Evolutionary conservation across 1,140 invertebrate species (phyloP).

Genomic region (Thaumetopoea pityocampa): DNA sequence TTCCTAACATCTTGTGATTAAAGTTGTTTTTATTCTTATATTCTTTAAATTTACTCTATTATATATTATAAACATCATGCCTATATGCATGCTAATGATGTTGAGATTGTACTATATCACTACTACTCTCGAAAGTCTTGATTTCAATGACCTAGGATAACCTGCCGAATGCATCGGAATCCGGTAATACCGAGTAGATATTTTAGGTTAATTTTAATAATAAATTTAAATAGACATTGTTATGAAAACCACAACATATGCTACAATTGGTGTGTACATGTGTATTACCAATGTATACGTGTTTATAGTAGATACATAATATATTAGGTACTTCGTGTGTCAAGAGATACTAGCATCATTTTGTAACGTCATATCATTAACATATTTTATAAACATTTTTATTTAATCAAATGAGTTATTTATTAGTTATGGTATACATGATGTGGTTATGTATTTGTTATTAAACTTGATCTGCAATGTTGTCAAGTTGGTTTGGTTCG

Average conservation of each 20-base stretch:
- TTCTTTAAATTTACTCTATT: constrained; percentile 25
- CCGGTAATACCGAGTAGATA: constrained; percentile 33
- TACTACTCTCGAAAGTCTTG: constrained; percentile 50
- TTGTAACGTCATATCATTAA: constrained; percentile 27
- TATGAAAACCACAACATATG: constrained; percentile 45
- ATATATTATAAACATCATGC: constrained; percentile 27
- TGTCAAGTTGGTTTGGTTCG: constrained; percentile 33
- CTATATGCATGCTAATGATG: constrained; percentile 41
- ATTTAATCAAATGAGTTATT: constrained; percentile 20
- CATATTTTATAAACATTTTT: constrained; percentile 18
- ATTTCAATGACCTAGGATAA: constrained; percentile 69
- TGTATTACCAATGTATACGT: constrained; percentile 33
- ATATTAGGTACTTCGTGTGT: constrained; percentile 19
- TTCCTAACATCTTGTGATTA: constrained; percentile 26
- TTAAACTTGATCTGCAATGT: constrained; percentile 38
- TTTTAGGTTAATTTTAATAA: constrained; percentile 58
- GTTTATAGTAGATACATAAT: constrained; percentile 22
- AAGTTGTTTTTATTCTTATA: constrained; percentile 33
- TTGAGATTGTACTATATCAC: constrained; percentile 37
- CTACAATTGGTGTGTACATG: constrained; percentile 27
- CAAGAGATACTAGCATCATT: constrained; percentile 15
- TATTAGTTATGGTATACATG: constrained; percentile 13
- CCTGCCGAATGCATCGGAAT: constrained; percentile 50
- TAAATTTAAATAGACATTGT: constrained; percentile 31
- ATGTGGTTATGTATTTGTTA: constrained; percentile 40